Evolutionary conservation across 2,888 invertebrate genomes (phyloP), one percentile per base, ranked within the genome.

Genomic region (Muscina levida): DNA sequence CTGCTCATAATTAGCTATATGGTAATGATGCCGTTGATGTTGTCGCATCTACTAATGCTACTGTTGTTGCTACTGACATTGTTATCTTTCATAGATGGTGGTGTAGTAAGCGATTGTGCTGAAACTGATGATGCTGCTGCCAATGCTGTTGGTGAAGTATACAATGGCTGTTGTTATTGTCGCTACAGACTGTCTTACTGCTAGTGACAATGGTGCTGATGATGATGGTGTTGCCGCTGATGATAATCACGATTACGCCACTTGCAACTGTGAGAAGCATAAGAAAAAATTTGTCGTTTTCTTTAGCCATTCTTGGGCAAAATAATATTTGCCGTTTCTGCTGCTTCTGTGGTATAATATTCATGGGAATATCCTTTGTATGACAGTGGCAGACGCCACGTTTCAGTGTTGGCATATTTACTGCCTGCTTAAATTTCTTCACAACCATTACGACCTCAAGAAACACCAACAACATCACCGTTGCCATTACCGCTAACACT

Each of bases 371-470:
- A 19, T 51, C 51, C 17, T 19, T 22, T 19, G 10, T 39, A 5
- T 59, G 42, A 19, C 22, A 22, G 15, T 31, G n/a, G 42, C 17
- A 42, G 11, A 42, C 13, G 37, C 19, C 11, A 48, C 46, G 24
- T 72, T 72, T 65, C 15, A 17, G 37, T 62, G 62, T 66, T 65
- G 59, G 31, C 66, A 70, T 74, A 73, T 67, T 67, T 66, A 74
- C 71, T 74, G 48, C n/a, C 48, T 42, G 42, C 37, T 59, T 75
- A 26, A 62, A 62, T 44, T 46, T 15, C 15, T 59, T 72, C 59
- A 39, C 48, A 31, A 67, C 59, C 17, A 39, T 44, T 44, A 39
- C 31, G 44, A 70, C 26, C 62, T 53, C 13, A 5, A 56, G 15
- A 15, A 73, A 22, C 24, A 67, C 22, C 17, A 31, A 22, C 17